Conservation (phyloP, 1,140 invertebrate genomes). For the Paralvinella palmiformis region DNA sequence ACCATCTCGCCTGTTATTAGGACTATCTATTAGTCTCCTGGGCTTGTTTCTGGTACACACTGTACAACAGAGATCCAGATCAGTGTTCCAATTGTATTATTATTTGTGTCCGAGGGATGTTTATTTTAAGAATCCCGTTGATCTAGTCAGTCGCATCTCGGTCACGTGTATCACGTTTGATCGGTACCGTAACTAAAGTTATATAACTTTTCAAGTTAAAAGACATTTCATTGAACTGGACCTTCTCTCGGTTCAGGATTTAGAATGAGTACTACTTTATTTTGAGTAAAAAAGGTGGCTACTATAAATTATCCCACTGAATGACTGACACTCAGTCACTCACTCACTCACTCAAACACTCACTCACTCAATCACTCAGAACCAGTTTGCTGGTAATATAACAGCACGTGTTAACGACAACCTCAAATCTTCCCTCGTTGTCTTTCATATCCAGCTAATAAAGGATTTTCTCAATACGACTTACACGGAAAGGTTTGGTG, state of each 20-base stretch:
- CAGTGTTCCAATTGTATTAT: too few relatives aligned
- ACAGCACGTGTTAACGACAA: background rate
- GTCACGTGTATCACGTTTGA: too few relatives aligned
- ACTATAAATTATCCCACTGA: background rate
- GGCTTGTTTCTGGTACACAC: too few relatives aligned
- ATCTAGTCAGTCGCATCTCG: too few relatives aligned
- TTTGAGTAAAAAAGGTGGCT: background rate
- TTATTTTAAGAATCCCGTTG: too few relatives aligned
- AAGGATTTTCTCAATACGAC: constrained; percentile 87
- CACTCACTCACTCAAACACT: background rate
- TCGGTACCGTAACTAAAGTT: too few relatives aligned
- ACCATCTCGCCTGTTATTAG: background rate
- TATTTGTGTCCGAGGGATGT: too few relatives aligned
- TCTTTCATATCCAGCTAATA: constrained; percentile 64
- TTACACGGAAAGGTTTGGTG: constrained; percentile 70
- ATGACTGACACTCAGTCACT: background rate
- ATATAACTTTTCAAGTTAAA: too few relatives aligned
- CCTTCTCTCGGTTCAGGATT: too few relatives aligned
- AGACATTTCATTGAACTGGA: too few relatives aligned
- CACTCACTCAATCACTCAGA: background rate
- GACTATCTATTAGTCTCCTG: too few relatives aligned
- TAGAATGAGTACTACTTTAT: background rate
- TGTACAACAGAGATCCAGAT: too few relatives aligned
- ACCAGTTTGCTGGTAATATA: background rate
- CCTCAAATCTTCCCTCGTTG: constrained; percentile 3